Evolutionary conservation across 2,797 vertebrate genomes (phyloP), one percentile per base, ranked within the genome.

Genomic region (Chanos chanos): DNA sequence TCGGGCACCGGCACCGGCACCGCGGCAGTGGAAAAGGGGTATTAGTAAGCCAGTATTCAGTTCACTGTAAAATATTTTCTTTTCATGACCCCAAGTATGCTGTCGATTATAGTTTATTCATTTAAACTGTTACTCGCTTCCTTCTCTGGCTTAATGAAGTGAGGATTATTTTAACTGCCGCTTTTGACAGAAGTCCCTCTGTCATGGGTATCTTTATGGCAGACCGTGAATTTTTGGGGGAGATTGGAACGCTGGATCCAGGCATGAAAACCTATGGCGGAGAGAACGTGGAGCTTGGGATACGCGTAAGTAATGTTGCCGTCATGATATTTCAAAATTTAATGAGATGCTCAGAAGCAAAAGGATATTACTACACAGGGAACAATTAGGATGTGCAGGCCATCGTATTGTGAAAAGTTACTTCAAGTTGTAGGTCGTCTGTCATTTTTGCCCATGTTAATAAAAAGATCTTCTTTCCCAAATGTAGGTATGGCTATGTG

Each of bases 401-500:
- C n/a, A n/a, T n/a, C n/a, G n/a, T n/a, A n/a, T n/a, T n/a, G n/a
- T n/a, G n/a, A n/a, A n/a, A n/a, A n/a, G n/a, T n/a, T n/a, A n/a
- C n/a, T n/a, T n/a, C n/a, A n/a, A n/a, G n/a, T n/a, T n/a, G n/a
- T n/a, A n/a, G n/a, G n/a, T n/a, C n/a, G n/a, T n/a, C n/a, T n/a
- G n/a, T n/a, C n/a, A n/a, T n/a, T n/a, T n/a, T n/a, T n/a, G n/a
- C n/a, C n/a, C n/a, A n/a, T n/a, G n/a, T n/a, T n/a, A n/a, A n/a
- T n/a, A n/a, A n/a, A n/a, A n/a, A n/a, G n/a, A n/a, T n/a, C 4
- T 5, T 41, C 5, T 3, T 6, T n/a, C 19, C 22, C 43, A 7
- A 8, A 4, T 7, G 3, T n/a, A 97, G 94, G 93, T 94, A 21
- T 97, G 94, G 94, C 89, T 94, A 58, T 97, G 94, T 0, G 94